phyloP scores from a whole-genome alignment of 2,113 vertebrate species.

The Oriolus oriolus region DNA sequence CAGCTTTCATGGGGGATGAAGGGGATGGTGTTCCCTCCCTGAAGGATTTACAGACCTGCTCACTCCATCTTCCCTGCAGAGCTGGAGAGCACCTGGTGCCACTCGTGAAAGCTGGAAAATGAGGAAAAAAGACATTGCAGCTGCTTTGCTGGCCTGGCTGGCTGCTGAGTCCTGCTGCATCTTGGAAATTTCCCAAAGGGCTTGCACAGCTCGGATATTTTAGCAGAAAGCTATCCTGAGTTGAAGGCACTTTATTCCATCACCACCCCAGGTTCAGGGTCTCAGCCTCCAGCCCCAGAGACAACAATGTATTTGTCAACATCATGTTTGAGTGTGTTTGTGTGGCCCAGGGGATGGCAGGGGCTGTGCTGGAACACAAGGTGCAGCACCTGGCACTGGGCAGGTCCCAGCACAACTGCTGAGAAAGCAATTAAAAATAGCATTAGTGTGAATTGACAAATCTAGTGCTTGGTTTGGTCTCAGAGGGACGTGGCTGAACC shows the following conservation, averaged over 20 bases:
- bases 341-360: not conserved
- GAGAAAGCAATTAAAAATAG: constrained; percentile 46
- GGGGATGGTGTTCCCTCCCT: accelerated
- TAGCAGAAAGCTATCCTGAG: not conserved
- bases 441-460: not conserved
- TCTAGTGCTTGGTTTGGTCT: not conserved
- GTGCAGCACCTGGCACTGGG: accelerated
- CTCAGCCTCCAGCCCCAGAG: not conserved
- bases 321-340: not conserved
- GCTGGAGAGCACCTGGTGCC: not conserved
- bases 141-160: accelerated
- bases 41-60: not conserved
- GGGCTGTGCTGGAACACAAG: not conserved
- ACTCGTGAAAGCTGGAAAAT: not conserved
- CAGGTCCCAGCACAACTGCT: not conserved
- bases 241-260: not conserved
- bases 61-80: not conserved
- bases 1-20: not conserved
- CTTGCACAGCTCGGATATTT: not conserved
- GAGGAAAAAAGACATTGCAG: not conserved
- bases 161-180: not conserved
- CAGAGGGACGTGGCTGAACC: not conserved
- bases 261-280: accelerated
- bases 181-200: not conserved
- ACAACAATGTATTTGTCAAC: not conserved